Evolutionary conservation across 92 coral and sea anemone species (phyloP).

Genomic region (Epizoanthus scotinus): DNA sequence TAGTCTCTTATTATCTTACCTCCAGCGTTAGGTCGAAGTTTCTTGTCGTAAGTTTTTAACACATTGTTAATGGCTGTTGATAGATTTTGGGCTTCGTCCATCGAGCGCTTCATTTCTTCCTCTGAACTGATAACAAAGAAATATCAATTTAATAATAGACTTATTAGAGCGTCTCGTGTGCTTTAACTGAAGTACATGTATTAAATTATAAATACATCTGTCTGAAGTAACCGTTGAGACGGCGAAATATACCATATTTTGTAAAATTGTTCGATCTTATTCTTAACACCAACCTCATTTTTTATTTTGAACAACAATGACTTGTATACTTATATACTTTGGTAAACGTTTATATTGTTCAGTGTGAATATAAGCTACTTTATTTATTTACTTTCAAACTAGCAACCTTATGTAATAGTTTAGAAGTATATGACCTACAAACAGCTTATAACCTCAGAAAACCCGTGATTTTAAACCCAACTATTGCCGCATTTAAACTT

Average conservation of each 20-base stretch:
- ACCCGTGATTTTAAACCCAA: too few species aligned
- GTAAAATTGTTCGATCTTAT: background rate
- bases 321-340: too few species aligned
- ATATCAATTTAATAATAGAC: background rate
- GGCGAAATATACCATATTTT: background rate
- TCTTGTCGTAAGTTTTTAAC: constrained; percentile 79
- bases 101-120: constrained; percentile 41
- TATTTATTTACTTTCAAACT: too few species aligned
- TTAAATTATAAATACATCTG: background rate
- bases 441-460: too few species aligned
- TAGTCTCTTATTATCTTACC: constrained; percentile 42
- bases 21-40: constrained; percentile 90
- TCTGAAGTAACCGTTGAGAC: background rate
- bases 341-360: too few species aligned
- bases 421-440: too few species aligned
- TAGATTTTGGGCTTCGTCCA: constrained; percentile 76
- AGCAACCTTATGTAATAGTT: too few species aligned
- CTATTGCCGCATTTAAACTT: too few species aligned
- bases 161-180: background rate
- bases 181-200: too few species aligned
- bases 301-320: background rate
- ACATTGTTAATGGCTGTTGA: constrained; percentile 66
- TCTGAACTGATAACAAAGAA: constrained; percentile 17
- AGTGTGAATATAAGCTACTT: too few species aligned
- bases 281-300: background rate